phyloP scores from a whole-genome alignment of 2,797 vertebrate species.

The Discoglossus pictus region DNA sequence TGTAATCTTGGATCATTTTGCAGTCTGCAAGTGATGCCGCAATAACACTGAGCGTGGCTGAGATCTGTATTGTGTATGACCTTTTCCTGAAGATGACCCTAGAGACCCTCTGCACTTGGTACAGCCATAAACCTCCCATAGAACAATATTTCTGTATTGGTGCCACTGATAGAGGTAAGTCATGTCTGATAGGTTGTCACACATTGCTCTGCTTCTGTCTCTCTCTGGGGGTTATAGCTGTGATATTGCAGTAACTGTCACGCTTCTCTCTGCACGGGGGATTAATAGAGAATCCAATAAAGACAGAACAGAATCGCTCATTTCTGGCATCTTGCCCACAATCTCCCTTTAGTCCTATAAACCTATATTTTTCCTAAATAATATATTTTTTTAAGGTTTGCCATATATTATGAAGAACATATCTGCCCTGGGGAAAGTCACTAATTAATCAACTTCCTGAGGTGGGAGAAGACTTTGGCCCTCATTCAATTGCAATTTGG shows the following conservation, averaged over 20 bases:
- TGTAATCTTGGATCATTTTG: neutral
- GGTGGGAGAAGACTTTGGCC: too few species aligned
- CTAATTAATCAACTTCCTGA: too few species aligned
- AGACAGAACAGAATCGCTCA: too few species aligned
- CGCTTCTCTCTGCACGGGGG: too few species aligned
- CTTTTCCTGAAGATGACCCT: slow-evolving; percentile 22
- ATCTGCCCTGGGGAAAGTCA: too few species aligned
- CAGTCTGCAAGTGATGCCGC: neutral
- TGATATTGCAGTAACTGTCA: neutral
- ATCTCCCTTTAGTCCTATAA: too few species aligned
- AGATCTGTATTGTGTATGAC: slow-evolving; percentile 31
- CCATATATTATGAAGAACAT: too few species aligned
- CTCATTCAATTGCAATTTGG: too few species aligned
- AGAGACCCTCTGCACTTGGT: neutral
- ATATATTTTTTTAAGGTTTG: too few species aligned
- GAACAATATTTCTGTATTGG: slow-evolving; percentile 7
- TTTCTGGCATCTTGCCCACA: too few species aligned
- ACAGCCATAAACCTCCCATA: neutral
- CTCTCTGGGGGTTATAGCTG: neutral
- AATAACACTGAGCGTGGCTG: neutral
- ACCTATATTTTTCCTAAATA: too few species aligned
- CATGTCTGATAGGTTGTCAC: neutral
- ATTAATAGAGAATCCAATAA: too few species aligned
- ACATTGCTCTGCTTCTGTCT: neutral
- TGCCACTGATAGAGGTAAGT: slow-evolving; percentile 1